Conservation (phyloP, 2,888 invertebrate genomes). For the Thalpophila matura region DNA sequence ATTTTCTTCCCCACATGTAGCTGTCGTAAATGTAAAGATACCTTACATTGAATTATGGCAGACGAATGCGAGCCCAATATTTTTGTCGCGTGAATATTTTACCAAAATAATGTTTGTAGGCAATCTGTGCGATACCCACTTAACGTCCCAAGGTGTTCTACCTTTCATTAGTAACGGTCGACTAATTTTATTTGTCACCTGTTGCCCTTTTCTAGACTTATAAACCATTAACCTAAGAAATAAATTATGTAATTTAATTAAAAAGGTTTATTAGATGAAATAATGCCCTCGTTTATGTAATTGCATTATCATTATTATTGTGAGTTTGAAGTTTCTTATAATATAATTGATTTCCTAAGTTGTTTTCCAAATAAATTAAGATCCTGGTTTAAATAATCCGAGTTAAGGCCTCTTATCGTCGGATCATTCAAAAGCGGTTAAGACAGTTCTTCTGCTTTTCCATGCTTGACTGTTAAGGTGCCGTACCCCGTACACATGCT, state of each 20-base stretch:
- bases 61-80: conserved; percentile 15
- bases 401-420: no score
- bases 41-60: conserved; percentile 18
- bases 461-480: no score
- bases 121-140: conserved; percentile 41
- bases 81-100: conserved; percentile 26
- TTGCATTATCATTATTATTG: neutral
- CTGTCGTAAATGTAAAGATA: conserved; percentile 15
- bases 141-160: conserved; percentile 37
- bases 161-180: conserved; percentile 50
- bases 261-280: neutral
- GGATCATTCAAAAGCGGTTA: no score
- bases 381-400: no score
- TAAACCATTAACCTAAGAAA: conserved; percentile 31
- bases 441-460: no score
- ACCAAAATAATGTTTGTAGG: conserved; percentile 30
- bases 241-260: conserved; percentile 7
- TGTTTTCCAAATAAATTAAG: no score
- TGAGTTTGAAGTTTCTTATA: no score
- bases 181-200: conserved; percentile 54
- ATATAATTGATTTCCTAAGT: no score
- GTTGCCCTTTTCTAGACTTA: conserved; percentile 30
- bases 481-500: no score
- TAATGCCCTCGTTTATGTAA: neutral
- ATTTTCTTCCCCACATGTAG: conserved; percentile 31